These are phyloP conservation scores for Pipistrellus nathusii DNA, from an alignment of 2,797 vertebrate genomes.

Conservation along the genomic window DNA sequence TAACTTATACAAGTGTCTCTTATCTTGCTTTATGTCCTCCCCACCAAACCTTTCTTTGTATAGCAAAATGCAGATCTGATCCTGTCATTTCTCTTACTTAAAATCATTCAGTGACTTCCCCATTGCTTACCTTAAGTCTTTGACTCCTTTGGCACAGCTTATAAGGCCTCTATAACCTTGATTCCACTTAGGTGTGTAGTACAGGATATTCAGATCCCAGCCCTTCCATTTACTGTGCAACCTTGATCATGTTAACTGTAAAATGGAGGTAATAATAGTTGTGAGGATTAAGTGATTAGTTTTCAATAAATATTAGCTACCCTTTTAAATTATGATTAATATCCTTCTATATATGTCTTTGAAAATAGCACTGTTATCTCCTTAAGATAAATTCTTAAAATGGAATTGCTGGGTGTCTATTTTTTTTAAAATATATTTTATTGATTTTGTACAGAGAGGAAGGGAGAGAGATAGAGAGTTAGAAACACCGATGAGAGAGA, in stretches of 20 bases:
- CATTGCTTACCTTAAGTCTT: neutral
- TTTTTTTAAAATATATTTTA: no score
- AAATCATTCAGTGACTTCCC: neutral
- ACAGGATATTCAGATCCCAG: neutral
- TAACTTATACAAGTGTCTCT: neutral
- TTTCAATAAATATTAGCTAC: constrained; percentile 30
- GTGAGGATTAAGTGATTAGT: constrained; percentile 1
- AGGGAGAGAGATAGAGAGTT: no score
- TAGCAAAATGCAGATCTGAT: neutral
- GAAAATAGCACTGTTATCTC: constrained; percentile 30
- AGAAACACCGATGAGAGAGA: no score
- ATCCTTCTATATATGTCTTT: constrained; percentile 20
- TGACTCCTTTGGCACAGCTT: neutral
- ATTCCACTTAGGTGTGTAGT: neutral
- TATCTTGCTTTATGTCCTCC: neutral
- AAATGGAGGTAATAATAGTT: neutral
- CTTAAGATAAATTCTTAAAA: constrained; percentile 51
- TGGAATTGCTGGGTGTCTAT: neutral
- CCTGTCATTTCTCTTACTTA: constrained; percentile 28
- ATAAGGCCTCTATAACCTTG: neutral
- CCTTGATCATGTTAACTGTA: neutral
- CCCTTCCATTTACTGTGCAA: neutral
- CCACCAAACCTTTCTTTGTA: neutral
- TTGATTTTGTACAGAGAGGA: no score
- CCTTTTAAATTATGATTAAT: constrained; percentile 11